Evolutionary conservation across 2,113 vertebrate species (phyloP).

Genomic region (Arizona elegans): DNA sequence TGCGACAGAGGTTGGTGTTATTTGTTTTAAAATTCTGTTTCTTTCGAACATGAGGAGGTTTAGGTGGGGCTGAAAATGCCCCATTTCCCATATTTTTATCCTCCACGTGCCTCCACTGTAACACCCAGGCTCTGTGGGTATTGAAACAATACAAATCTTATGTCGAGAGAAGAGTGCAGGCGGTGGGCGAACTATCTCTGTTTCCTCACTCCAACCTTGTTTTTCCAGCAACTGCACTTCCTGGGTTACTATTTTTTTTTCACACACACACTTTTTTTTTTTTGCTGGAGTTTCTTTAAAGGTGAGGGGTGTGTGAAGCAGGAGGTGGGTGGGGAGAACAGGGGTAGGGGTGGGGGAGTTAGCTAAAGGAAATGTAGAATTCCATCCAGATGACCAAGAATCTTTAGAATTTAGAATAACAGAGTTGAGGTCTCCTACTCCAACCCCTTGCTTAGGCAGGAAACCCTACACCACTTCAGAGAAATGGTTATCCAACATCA

Average conservation of each 20-base stretch:
- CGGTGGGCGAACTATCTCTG: fast-evolving
- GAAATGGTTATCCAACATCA: too few species aligned
- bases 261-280: not conserved
- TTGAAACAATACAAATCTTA: not conserved
- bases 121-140: not conserved
- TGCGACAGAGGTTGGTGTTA: slow-evolving; percentile 75
- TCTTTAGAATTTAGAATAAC: too few species aligned
- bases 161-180: not conserved
- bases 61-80: too few species aligned
- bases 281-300: too few species aligned
- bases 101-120: not conserved
- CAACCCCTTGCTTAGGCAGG: too few species aligned
- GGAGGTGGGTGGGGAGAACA: too few species aligned
- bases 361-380: not conserved
- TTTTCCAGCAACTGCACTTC: not conserved
- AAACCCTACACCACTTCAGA: too few species aligned
- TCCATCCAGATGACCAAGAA: not conserved
- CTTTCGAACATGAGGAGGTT: not conserved
- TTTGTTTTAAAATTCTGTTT: not conserved
- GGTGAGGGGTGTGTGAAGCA: fast-evolving
- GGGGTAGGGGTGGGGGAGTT: fast-evolving
- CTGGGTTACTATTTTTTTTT: too few species aligned
- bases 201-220: not conserved
- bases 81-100: not conserved
- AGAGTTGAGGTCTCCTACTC: too few species aligned